Base-by-base conservation (phyloP, 2,113 vertebrate species). In the Oenanthe oenanthe region DNA sequence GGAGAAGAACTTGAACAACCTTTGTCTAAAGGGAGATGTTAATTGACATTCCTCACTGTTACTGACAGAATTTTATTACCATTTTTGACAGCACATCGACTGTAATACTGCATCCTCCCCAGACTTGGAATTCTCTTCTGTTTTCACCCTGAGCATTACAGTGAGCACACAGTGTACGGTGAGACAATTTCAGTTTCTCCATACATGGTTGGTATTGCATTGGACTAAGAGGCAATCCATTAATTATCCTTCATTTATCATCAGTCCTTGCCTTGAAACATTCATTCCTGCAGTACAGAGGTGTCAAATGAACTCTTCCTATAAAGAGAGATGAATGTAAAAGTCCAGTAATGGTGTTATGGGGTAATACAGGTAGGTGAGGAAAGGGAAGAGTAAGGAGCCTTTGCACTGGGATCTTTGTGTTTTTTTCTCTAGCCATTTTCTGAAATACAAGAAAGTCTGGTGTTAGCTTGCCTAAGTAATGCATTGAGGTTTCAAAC, bases 51-150 rank as follows among this genome's bases (percentile, higher is more conserved):
- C 77, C 73, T 68, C 29, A 38, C 12, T 81, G 51, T 61, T 75
- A 32, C 67, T 96, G 60, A 57, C 29, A 56, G 77, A 53, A 40
- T 50, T 83, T 28, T 85, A 13, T 70, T 63, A 34, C 47, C 77
- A 26, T 74, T 72, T 95, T 84, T 38, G 9, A 57, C 97, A 99
- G 99, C 98, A 32, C 20, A 97, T 99, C 7, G 95, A 99, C 97
- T 99, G 99, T 90, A 98, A 98, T 90, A 96, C 48, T 24, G 98
- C 98, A 32, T 96, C 97, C 53, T 88, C 98, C 79, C 97, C 98
- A 75, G 99, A 99, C 91, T 96, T 99, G 93, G 99, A 99, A 94
- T 99, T 99, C 96, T 94, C 98, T 47, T 98, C 98, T 20, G 98
- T 99, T 95, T 99, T 99, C 96, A 97, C 97, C 70, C 91, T 99